Evolutionary conservation across 2,113 vertebrate species (phyloP), one percentile per base, ranked within the genome.

Genomic region (Catagonus wagneri): DNA sequence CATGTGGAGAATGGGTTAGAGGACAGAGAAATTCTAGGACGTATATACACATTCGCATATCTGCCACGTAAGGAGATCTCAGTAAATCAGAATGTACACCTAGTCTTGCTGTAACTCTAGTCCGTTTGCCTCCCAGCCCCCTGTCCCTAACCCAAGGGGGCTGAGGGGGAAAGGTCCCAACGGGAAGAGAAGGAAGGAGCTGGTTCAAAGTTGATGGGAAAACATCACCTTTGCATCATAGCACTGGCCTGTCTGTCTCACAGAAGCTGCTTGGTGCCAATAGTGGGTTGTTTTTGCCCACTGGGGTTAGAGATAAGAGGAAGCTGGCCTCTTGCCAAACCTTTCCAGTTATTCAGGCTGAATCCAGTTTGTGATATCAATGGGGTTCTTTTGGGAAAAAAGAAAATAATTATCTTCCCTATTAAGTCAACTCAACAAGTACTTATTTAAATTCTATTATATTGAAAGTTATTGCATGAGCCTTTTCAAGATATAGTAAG

Each of bases 311-410:
- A 97, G 95, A 84, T 95, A 89, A 96, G 74, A 90, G 76, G 66
- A 93, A 61, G 78, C 22, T 87, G 81, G 68, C 65, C 54, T 65
- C 68, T 89, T 79, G 25, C 89, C 74, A 89, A 69, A 15, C 23
- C 34, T 88, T 96, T 95, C 90, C 81, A 88, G 66, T 96, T 96
- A 90, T 3, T 95, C 81, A 89, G 61, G 29, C 72, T 89, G 89
- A 85, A 93, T 94, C 66, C 52, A 74, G 44, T 76, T 96, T 89
- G 39, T 83, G 74, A 86, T 78, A 78, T 74, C 63, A 61, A 60
- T 93, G 23, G 29, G 90, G 29, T 60, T 63, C 25, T 93, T 94
- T 94, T 71, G n/a, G 4, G 4, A 8, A 25, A 20, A 80, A 39
- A 44, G 23, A 65, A 81, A 93, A 90, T 5, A 79, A 75, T 23